Percentiles rank a stretch among this genome's conserved stretches.
Conservation (phyloP, 2,113 vertebrate genomes). For the Takifugu bimaculatus region DNA sequence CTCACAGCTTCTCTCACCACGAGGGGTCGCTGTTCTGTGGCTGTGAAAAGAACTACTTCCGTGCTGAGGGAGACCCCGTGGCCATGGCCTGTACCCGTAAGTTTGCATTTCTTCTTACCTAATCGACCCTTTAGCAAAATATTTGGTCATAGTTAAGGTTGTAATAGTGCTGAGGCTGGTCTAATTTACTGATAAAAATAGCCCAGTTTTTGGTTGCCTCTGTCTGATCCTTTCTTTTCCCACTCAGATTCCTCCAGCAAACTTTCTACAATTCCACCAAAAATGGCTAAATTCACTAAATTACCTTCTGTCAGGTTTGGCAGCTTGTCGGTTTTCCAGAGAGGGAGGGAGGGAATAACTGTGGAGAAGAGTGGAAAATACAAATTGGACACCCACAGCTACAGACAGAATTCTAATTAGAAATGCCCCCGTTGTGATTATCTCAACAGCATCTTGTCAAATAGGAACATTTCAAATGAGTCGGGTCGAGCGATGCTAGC, state of each 20-base stretch:
- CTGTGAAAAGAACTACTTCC: constrained; percentile 98
- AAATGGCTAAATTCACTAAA: constrained; percentile 64
- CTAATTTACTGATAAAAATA: background rate
- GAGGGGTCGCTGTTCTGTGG: constrained; percentile 88
- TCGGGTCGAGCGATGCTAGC: constrained; percentile 35
- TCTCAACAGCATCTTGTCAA: constrained; percentile 62
- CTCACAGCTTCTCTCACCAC: constrained; percentile 87
- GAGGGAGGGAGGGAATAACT: constrained; percentile 18
- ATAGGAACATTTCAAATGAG: constrained; percentile 55
- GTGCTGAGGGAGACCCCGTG: constrained; percentile 89
- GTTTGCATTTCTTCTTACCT: constrained; percentile 25
- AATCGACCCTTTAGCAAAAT: background rate
- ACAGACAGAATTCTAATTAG: constrained; percentile 59
- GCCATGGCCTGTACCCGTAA: constrained; percentile 98
- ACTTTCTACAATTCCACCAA: constrained; percentile 57
- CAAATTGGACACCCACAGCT: constrained; percentile 39
- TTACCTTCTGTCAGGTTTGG: constrained; percentile 65
- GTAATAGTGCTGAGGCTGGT: no score
- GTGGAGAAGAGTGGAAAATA: constrained; percentile 29
- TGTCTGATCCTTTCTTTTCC: constrained; percentile 27
- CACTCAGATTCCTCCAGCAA: constrained; percentile 52
- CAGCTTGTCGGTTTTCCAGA: constrained; percentile 39
- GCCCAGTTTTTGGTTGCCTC: constrained; percentile 9
- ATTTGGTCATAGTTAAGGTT: no score
- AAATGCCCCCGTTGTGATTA: constrained; percentile 55